Evolutionary conservation across 2,113 vertebrate genomes (phyloP).

Genomic region (Brachirus orientalis): DNA sequence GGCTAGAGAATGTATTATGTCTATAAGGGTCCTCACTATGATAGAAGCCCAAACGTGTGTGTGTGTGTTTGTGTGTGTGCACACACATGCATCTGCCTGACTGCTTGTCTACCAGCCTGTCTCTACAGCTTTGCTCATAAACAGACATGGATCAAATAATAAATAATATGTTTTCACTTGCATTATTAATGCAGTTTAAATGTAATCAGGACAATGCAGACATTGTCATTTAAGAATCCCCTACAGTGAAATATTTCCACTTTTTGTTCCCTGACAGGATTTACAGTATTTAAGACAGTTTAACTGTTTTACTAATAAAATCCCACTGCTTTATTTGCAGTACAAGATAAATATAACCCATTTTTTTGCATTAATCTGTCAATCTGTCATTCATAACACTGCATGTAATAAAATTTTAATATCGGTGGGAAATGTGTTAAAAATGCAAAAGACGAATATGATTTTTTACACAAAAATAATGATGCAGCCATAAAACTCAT

Average conservation of each 20-base stretch:
- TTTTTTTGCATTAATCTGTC: background rate
- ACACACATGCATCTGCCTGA: constrained; percentile 23
- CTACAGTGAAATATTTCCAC: background rate
- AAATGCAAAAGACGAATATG: background rate
- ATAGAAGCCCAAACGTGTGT: no score
- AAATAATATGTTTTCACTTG: constrained; percentile 1
- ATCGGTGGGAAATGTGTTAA: background rate
- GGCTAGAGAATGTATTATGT: no score
- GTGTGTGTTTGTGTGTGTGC: constrained; percentile 34
- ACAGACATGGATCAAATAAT: constrained; percentile 22
- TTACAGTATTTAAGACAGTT: background rate
- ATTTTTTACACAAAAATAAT: background rate
- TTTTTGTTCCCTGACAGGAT: background rate
- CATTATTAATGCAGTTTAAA: background rate
- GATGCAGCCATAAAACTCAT: background rate
- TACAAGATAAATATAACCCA: background rate
- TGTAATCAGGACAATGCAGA: background rate
- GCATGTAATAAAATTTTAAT: background rate
- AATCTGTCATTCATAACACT: background rate
- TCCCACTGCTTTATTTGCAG: background rate
- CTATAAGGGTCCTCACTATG: no score
- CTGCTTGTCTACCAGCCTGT: constrained; percentile 49
- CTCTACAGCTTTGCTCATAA: constrained; percentile 40
- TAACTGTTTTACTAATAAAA: background rate
- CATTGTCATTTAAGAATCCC: background rate